phyloP scores from a whole-genome alignment of 2,888 invertebrate genomes.

The Xestoiulus laeticollis region DNA sequence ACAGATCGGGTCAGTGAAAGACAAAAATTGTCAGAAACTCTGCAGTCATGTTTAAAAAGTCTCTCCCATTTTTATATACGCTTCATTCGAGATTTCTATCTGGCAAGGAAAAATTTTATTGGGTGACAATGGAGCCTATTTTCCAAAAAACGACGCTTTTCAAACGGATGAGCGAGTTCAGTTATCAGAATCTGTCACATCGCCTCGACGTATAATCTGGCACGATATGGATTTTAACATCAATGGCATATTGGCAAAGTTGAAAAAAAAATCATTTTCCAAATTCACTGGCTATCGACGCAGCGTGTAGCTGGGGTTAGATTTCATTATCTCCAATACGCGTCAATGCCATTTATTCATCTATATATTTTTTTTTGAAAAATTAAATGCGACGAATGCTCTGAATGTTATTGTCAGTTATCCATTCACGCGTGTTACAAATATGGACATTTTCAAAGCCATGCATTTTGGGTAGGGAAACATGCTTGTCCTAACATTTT shows the following conservation, averaged over 20 bases:
- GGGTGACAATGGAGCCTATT: constrained; percentile 31
- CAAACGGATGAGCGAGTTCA: constrained; percentile 30
- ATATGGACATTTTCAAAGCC: no score
- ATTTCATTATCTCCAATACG: background rate
- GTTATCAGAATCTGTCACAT: constrained; percentile 39
- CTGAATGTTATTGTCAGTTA: background rate
- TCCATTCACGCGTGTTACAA: background rate
- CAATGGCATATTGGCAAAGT: background rate
- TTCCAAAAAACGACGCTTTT: background rate
- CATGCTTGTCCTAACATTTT: no score
- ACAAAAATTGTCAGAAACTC: background rate
- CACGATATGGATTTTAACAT: constrained; percentile 41
- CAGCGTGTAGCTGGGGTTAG: background rate
- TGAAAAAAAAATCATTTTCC: background rate
- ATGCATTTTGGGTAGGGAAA: no score
- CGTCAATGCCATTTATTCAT: constrained; percentile 17
- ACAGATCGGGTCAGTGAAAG: background rate
- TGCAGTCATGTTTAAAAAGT: background rate
- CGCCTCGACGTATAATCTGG: constrained; percentile 28
- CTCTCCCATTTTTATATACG: background rate
- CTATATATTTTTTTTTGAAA: background rate
- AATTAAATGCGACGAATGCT: background rate
- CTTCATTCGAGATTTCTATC: background rate
- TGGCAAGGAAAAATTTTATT: background rate
- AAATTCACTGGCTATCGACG: background rate